Evolutionary conservation across 2,888 invertebrate genomes (phyloP).

Genomic region (Euzetes globulus): DNA sequence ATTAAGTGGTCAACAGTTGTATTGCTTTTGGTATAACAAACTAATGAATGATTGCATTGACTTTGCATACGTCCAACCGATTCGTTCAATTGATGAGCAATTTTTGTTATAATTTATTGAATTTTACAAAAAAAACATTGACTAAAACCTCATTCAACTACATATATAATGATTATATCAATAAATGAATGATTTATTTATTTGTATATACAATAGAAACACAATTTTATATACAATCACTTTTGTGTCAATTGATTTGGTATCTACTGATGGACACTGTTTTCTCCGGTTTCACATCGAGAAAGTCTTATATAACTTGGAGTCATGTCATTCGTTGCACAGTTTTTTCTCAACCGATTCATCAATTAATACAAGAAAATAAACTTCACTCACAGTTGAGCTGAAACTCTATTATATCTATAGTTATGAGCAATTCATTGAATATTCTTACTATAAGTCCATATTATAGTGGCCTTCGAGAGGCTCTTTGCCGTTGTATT

Average conservation of each 20-base stretch:
- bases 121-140: background rate
- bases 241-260: background rate
- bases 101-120: conserved; percentile 4
- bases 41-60: conserved; percentile 21
- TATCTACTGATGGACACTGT: background rate
- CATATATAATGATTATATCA: background rate
- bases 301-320: background rate
- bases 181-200: background rate
- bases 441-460: background rate
- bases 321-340: conserved; percentile 15
- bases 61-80: conserved; percentile 22
- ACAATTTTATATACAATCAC: conserved; percentile 1
- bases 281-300: background rate
- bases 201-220: background rate
- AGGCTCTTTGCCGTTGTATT: background rate
- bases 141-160: background rate
- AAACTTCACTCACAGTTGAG: conserved; percentile 19
- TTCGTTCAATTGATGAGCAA: conserved; percentile 22
- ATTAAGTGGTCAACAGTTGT: background rate
- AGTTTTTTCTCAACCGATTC: background rate
- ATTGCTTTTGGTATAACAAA: background rate
- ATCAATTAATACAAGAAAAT: conserved; percentile 16
- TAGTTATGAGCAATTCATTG: conserved; percentile 25
- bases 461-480: background rate
- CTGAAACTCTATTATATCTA: conserved; percentile 3